These are phyloP conservation scores for Panthera uncia DNA, from an alignment of 2,113 vertebrate species.

Conservation along the genomic window DNA sequence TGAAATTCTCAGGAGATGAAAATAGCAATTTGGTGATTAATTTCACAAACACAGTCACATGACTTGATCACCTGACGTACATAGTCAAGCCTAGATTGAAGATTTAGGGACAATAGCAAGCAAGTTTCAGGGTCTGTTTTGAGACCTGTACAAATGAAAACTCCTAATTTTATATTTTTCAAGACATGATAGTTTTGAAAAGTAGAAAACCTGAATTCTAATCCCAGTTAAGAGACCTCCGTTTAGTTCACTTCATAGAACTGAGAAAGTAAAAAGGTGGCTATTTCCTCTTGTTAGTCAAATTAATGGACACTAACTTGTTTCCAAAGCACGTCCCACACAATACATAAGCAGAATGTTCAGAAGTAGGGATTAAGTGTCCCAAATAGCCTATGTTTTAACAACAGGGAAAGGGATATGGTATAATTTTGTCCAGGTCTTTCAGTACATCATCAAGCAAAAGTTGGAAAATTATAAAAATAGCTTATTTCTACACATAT, in stretches of 20 bases:
- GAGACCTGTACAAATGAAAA: neutral
- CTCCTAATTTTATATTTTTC: neutral
- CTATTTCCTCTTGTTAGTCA: neutral
- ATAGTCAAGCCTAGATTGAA: neutral
- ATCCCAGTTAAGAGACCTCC: neutral
- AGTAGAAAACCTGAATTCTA: neutral
- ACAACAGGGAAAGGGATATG: neutral
- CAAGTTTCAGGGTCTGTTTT: neutral
- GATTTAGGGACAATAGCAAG: neutral
- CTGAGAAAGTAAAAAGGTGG: neutral
- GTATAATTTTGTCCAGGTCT: conserved; percentile 46
- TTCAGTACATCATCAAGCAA: neutral
- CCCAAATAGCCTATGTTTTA: conserved; percentile 17
- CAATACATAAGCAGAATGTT: neutral
- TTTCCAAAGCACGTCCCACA: neutral
- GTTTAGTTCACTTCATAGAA: neutral
- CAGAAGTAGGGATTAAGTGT: conserved; percentile 36
- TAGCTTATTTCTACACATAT: neutral
- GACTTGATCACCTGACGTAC: neutral
- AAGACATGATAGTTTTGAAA: conserved; percentile 24
- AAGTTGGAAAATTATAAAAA: conserved; percentile 43
- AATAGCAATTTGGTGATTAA: conserved; percentile 25
- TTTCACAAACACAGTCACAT: neutral
- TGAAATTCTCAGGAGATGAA: neutral
- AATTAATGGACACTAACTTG: neutral